phyloP scores from a whole-genome alignment of 2,888 invertebrate species.

The Drosophila trichaetosa region DNA sequence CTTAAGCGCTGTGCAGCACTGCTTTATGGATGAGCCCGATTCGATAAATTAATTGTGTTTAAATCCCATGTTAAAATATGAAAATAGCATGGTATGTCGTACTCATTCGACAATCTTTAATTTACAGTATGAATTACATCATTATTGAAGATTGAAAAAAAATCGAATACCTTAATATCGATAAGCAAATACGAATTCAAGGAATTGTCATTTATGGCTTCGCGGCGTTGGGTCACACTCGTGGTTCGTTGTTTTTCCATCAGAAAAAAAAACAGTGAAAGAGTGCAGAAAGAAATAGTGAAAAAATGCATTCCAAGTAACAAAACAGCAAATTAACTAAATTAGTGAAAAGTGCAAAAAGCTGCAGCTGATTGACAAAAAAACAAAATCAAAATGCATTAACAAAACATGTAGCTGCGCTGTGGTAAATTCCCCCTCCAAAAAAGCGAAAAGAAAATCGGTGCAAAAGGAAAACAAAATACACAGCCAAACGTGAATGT shows the following conservation, averaged over 20 bases:
- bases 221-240: conserved; percentile 42
- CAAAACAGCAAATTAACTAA: conserved; percentile 17
- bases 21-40: too few relatives aligned
- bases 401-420: conserved; percentile 51
- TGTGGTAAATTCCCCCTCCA: conserved; percentile 23
- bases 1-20: conserved; percentile 27
- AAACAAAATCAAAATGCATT: conserved; percentile 32
- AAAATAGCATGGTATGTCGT: background rate
- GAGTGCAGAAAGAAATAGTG: conserved; percentile 38
- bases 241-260: conserved; percentile 55
- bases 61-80: background rate
- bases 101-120: background rate
- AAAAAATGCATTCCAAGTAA: conserved; percentile 46
- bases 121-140: background rate
- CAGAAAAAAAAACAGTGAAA: conserved; percentile 55
- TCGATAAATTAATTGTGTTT: background rate
- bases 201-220: conserved; percentile 34
- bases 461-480: conserved; percentile 63
- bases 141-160: conserved; percentile 9
- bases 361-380: conserved; percentile 25
- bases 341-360: conserved; percentile 38
- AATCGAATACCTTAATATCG: conserved; percentile 16
- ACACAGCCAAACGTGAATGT: conserved; percentile 68
- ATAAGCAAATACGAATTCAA: background rate
- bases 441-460: conserved; percentile 59